Evolutionary conservation across 1,140 invertebrate genomes (phyloP), one percentile per base, ranked within the genome.

Genomic region (Centruroides sculpturatus): DNA sequence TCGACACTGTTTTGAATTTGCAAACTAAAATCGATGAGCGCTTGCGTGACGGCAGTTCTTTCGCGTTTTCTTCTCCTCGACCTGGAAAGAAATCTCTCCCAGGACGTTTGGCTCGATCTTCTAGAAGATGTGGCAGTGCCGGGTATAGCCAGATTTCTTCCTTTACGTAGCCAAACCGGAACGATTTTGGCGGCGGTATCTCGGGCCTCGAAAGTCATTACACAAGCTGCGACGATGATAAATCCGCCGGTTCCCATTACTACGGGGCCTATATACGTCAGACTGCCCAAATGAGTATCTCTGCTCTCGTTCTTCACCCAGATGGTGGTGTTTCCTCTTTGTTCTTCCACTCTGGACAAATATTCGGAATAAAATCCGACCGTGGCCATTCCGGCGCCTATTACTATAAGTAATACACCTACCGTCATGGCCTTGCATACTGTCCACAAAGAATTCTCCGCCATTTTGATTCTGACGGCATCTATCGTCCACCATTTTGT

Each of bases 211-310:
- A 92, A 93, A 1, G 89, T 92, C 87, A 93, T 91, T 35, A 94
- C 90, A 67, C 89, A 92, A 1, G 89, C 88, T 8, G 90, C 89
- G 1, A 93, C 89, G 7, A 94, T 89, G 59, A 92, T 90, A 69
- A 94, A 79, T 86, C 87, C 89, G 77, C 90, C 90, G 51, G 92
- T 82, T 48, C 89, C 90, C 90, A 93, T 93, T 34, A 93, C 86
- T 62, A 92, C 90, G 9, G 90, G 90, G 8, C 89, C 90, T 4
- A 88, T 87, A 69, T 92, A 92, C 1, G 89, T 90, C 1, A 93
- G 76, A 71, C 92, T 92, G 74, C 90, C 91, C 51, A 92, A 78
- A 70, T 91, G 87, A 8, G 56, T 56, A 62, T 65, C 64, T 58
- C 60, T 62, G 23, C 57, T 58, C 35, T 61, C 60, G 57, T 62